A percentile compares a stretch with the other conserved stretches of the same genome.
phyloP scores from a whole-genome alignment of 2,888 invertebrate genomes.

The Rutpela maculata region DNA sequence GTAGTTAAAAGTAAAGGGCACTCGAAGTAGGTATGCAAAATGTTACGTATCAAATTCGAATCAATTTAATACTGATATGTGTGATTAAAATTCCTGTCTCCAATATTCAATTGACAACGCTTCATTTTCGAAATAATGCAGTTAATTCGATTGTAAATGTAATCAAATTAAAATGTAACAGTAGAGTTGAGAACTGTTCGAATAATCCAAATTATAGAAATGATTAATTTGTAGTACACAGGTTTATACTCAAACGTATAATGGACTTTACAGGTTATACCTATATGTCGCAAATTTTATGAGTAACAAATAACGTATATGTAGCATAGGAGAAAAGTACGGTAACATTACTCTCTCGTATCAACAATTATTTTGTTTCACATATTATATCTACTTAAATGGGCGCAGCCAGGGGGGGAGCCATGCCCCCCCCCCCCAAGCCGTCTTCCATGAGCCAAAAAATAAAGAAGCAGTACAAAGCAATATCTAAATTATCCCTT shows the following conservation, averaged over 20 bases:
- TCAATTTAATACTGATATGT: neutral
- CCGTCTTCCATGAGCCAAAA: no score
- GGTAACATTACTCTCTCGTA: no score
- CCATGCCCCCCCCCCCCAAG: no score
- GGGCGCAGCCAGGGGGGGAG: no score
- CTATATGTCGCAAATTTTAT: no score
- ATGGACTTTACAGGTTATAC: no score
- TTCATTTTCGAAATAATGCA: neutral
- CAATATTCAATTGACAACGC: neutral
- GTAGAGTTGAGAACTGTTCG: neutral
- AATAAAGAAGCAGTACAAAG: no score
- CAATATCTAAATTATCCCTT: no score
- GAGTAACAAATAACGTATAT: no score
- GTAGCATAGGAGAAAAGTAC: no score
- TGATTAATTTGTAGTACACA: neutral
- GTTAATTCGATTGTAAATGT: neutral
- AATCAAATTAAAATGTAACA: neutral
- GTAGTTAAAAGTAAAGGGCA: neutral
- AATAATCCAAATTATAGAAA: neutral
- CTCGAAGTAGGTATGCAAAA: neutral
- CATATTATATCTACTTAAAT: no score
- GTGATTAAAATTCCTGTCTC: neutral
- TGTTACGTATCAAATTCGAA: neutral
- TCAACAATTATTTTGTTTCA: no score
- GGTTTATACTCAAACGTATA: neutral